A percentile compares a stretch with the other conserved stretches of the same genome.
These are phyloP conservation scores for Corapipo altera DNA, from an alignment of 2,113 vertebrate genomes.

Conservation along the genomic window DNA sequence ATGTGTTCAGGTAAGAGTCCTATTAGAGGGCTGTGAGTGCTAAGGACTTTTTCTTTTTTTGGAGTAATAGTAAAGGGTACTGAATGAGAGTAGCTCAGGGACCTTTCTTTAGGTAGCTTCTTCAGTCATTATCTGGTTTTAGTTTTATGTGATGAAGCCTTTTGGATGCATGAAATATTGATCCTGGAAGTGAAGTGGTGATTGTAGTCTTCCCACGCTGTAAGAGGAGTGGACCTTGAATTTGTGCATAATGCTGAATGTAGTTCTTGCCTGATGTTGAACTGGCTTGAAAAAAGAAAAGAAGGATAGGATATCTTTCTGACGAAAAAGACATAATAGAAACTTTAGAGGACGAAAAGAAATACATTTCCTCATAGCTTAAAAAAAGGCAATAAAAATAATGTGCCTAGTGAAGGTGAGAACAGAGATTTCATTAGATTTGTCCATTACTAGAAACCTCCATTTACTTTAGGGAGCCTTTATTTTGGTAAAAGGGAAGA, in stretches of 20 bases:
- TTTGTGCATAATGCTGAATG: not conserved
- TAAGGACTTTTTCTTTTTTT: not conserved
- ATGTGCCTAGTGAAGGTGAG: not conserved
- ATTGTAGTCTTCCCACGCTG: not conserved
- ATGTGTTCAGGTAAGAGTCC: conserved; percentile 11
- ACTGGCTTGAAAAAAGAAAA: not conserved
- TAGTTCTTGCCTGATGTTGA: not conserved
- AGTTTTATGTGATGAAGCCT: not conserved
- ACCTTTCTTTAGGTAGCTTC: not conserved
- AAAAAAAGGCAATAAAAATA: not conserved
- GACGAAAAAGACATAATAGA: not conserved
- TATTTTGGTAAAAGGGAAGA: not conserved
- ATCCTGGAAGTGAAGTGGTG: not conserved
- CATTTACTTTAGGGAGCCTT: not conserved
- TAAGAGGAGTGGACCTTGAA: not conserved
- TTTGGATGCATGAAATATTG: not conserved
- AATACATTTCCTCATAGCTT: not conserved
- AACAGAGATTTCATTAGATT: not conserved
- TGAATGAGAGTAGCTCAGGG: not conserved
- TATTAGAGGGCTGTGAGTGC: not conserved
- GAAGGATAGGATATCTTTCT: not conserved
- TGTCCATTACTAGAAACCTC: not conserved
- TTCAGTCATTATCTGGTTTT: not conserved
- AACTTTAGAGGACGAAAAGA: not conserved
- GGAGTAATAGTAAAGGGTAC: not conserved